Conservation (phyloP, 1,140 invertebrate genomes). For the Papilio polytes region DNA sequence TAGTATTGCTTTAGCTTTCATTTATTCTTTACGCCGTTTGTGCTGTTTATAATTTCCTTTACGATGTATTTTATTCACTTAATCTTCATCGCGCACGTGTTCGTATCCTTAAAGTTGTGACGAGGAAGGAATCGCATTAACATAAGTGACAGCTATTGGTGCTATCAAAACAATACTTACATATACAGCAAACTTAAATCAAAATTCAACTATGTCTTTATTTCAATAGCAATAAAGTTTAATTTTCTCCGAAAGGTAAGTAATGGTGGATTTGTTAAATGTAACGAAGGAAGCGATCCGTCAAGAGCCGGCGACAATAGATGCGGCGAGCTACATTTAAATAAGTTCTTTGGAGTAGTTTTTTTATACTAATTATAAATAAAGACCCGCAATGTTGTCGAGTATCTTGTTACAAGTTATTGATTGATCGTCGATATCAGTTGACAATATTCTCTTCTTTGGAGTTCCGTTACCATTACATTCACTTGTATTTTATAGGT, state of each 20-base stretch:
- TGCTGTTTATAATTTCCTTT: constrained; percentile 19
- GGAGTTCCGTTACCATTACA: neutral
- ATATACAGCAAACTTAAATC: constrained; percentile 23
- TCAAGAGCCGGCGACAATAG: constrained; percentile 39
- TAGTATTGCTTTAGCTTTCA: neutral
- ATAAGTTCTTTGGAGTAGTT: constrained; percentile 38
- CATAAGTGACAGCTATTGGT: constrained; percentile 41
- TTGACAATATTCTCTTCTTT: constrained; percentile 24
- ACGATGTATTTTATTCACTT: constrained; percentile 36
- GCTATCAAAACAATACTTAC: constrained; percentile 42
- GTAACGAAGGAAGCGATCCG: constrained; percentile 39
- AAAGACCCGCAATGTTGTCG: constrained; percentile 29
- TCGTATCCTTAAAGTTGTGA: constrained; percentile 40
- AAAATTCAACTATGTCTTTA: neutral
- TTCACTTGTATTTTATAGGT: neutral
- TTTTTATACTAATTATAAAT: constrained; percentile 38
- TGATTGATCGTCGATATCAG: constrained; percentile 29
- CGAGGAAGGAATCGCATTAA: constrained; percentile 39
- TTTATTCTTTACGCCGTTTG: neutral
- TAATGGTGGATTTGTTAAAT: constrained; percentile 14
- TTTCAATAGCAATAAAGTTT: neutral
- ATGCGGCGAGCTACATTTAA: constrained; percentile 36
- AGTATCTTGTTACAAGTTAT: constrained; percentile 32
- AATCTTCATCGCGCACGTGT: constrained; percentile 39
- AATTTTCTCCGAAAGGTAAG: neutral